Base-by-base conservation (phyloP, 2,113 vertebrate genomes). In the Caranx melampygus region DNA sequence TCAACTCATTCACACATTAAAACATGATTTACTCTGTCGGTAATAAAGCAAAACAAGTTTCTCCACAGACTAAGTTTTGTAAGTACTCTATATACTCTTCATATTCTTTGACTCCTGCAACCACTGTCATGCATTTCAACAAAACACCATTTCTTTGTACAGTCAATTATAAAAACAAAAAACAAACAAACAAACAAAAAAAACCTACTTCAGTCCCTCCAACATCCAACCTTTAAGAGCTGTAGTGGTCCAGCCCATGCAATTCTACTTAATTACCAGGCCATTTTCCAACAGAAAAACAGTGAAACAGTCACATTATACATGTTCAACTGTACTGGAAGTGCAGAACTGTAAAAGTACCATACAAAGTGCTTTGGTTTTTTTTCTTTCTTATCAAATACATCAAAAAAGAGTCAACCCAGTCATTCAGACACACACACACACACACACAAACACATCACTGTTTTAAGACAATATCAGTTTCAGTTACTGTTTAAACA, bases 321-420 rank as follows among this genome's bases (percentile, higher is more conserved):
- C 84, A 78, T 75, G 58, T 86, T 83, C 61, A 84, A 72, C 65
- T 82, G 73, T 85, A 85, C 60, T 84, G 83, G 87, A 92, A 88
- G 87, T 89, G 81, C 89, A 90, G 84, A 88, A 84, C 81, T 84
- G 84, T 88, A 89, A 88, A 88, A 89, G 88, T 92, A 92, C 89
- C 83, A 58, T 90, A 87, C 83, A 94, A 92, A 92, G 88, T 92
- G 92, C 92, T 90, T 92, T 90, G 92, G 86, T 84, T 88, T 81
- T 33, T 83, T 44, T 40, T 81, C 66, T 82, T 79, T 83, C 81
- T 82, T 85, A 80, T 74, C 70, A 85, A 91, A 90, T 81, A 69
- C 76, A 79, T 84, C 6, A 80, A 83, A 83, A 83, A 72, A 73
- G 75, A 76, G 31, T 69, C 64, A 62, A 78, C 60, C 49, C 40